phyloP scores from a whole-genome alignment of 2,113 vertebrate genomes.

The Seriola quinqueradiata region DNA sequence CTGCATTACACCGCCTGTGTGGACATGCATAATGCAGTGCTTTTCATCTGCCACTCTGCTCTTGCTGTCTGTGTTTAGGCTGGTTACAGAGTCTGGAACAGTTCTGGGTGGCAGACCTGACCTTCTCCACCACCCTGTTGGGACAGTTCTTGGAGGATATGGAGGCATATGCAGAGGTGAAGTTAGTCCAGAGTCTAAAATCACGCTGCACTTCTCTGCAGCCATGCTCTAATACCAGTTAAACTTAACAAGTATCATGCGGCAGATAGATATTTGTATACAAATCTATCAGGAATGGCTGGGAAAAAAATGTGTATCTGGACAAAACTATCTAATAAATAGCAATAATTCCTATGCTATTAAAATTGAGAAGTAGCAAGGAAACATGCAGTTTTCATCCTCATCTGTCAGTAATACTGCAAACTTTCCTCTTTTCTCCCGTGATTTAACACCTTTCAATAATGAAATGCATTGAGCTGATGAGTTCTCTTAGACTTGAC shows the following conservation, averaged over 20 bases:
- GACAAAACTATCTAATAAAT: too few species aligned
- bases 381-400: too few species aligned
- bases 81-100: slow-evolving; percentile 99
- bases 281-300: too few species aligned
- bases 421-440: too few species aligned
- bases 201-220: too few species aligned
- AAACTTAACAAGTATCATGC: not conserved
- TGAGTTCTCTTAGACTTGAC: not conserved
- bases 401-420: too few species aligned
- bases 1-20: not conserved
- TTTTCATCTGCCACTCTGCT: not conserved
- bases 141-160: slow-evolving; percentile 99
- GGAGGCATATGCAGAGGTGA: slow-evolving; percentile 98
- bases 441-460: too few species aligned
- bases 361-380: not conserved
- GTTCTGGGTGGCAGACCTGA: slow-evolving; percentile 98
- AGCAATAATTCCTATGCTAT: too few species aligned
- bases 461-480: not conserved
- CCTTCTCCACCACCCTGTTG: slow-evolving; percentile 96
- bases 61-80: slow-evolving; percentile 78
- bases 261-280: too few species aligned
- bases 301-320: not conserved
- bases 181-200: not conserved
- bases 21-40: not conserved
- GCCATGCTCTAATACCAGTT: not conserved